Percentiles rank a stretch among this genome's conserved stretches.
Evolutionary conservation across 2,113 vertebrate species (phyloP).

Genomic region (Colaptes auratus): DNA sequence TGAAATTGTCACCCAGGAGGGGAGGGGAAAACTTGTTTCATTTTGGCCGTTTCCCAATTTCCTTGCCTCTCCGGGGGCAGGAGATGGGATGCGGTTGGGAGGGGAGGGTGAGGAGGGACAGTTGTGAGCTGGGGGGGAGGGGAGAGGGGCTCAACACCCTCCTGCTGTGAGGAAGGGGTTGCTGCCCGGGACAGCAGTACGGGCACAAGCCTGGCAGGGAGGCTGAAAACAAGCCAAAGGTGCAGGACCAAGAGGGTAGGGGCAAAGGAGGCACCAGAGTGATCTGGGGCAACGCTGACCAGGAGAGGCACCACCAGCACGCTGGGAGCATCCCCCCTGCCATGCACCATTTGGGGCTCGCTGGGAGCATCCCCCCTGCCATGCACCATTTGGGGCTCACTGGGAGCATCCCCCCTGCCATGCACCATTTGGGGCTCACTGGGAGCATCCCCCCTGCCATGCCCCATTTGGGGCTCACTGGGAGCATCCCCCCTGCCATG

Average conservation of each 20-base stretch:
- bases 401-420: rapidly evolving
- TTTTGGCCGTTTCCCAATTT: slow-evolving; percentile 17
- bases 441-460: rapidly evolving
- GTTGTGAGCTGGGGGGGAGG: rapidly evolving
- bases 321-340: background rate
- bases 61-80: background rate
- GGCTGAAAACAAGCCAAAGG: background rate
- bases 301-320: rapidly evolving
- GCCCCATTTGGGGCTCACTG: background rate
- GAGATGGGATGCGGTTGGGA: background rate
- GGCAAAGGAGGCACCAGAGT: background rate
- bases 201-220: rapidly evolving
- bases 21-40: slow-evolving; percentile 27
- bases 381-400: rapidly evolving
- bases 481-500: background rate
- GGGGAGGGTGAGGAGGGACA: background rate
- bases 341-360: too few species aligned
- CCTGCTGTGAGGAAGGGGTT: rapidly evolving
- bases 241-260: rapidly evolving
- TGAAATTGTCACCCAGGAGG: slow-evolving; percentile 47
- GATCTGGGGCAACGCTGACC: background rate
- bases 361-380: rapidly evolving
- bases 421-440: background rate
- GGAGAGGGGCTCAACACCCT: rapidly evolving
- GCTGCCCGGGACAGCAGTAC: background rate